Base-by-base conservation (phyloP, 2,113 vertebrate genomes). In the Galbula dea region DNA sequence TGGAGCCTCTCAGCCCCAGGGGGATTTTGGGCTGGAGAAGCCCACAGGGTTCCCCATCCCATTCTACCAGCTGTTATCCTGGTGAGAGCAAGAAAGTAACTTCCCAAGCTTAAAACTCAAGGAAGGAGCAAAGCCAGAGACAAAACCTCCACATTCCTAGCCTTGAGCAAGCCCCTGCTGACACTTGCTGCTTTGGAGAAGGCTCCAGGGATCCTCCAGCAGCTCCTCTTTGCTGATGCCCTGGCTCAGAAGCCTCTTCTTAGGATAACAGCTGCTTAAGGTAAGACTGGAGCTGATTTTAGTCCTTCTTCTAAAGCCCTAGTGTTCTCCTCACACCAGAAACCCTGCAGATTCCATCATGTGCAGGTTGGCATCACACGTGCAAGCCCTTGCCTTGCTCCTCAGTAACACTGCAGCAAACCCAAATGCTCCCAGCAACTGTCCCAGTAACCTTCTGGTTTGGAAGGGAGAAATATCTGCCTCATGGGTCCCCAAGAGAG, bases 161-260 rank as follows among this genome's bases (percentile, higher is more conserved):
- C 9, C 4, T 16, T 1, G 0, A 52, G 52, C 15, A 65, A 39
- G 26, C 12, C n/a, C 41, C 2, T 1, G 15, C 41, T 41, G n/a
- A 30, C 14, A 0, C 48, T 3, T 3, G 17, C 17, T 58, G 49
- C 34, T 4, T 30, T 4, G 23, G 36, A 74, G 65, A 27, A 67
- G 61, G 41, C 43, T 87, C 59, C 51, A 11, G 15, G 3, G 0
- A 30, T 12, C 52, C 94, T 22, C 3, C 0, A 0, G 80, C 77
- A 88, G 65, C 52, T 82, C 69, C 73, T 78, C 67, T 49, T 20
- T 24, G 66, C 52, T 24, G 27, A 46, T 72, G 7, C 15, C 46
- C 55, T 7, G 23, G 12, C 63, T 54, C 61, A 26, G 59, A 63
- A 78, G 48, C n/a, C 5, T 39, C 27, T 84, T 21, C 52, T 59